Percentiles rank a stretch among this genome's conserved stretches.
These are phyloP conservation scores for Gobio gobio DNA, from an alignment of 2,113 vertebrate species.

Conservation along the genomic window DNA sequence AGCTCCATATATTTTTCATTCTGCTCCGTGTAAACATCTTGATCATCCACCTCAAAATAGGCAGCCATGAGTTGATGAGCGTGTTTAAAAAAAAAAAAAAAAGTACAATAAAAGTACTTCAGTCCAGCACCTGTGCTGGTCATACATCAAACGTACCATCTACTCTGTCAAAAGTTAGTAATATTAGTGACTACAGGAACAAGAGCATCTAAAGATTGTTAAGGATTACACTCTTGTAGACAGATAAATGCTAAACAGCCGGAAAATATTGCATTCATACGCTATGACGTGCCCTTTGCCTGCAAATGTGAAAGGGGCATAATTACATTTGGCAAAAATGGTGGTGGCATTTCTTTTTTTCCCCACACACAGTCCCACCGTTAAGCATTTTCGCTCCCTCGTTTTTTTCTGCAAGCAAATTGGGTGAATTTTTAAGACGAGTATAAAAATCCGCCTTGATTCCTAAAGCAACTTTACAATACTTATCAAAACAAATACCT, in stretches of 20 bases:
- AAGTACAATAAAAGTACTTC: constrained; percentile 16
- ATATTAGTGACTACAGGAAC: constrained; percentile 62
- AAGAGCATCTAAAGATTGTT: constrained; percentile 40
- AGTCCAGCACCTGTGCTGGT: constrained; percentile 65
- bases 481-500: constrained; percentile 46
- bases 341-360: constrained; percentile 17
- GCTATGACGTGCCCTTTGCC: constrained; percentile 54
- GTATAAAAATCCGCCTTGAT: constrained; percentile 18
- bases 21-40: constrained; percentile 26
- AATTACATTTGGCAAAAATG: constrained; percentile 27
- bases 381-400: constrained; percentile 17
- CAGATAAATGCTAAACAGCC: constrained; percentile 56
- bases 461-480: constrained; percentile 39
- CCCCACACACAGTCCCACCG: not conserved
- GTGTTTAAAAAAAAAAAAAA: not conserved
- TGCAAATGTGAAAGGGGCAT: constrained; percentile 47
- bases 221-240: constrained; percentile 63
- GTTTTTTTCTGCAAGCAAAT: constrained; percentile 15
- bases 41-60: constrained; percentile 1
- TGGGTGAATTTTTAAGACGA: constrained; percentile 14
- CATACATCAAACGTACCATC: constrained; percentile 63
- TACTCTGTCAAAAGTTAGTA: constrained; percentile 61
- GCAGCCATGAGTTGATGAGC: constrained; percentile 1
- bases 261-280: constrained; percentile 60
- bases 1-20: not conserved